phyloP scores from a whole-genome alignment of 37 sponge, comb jelly and placozoan genomes.

The Beroe forskalii region DNA sequence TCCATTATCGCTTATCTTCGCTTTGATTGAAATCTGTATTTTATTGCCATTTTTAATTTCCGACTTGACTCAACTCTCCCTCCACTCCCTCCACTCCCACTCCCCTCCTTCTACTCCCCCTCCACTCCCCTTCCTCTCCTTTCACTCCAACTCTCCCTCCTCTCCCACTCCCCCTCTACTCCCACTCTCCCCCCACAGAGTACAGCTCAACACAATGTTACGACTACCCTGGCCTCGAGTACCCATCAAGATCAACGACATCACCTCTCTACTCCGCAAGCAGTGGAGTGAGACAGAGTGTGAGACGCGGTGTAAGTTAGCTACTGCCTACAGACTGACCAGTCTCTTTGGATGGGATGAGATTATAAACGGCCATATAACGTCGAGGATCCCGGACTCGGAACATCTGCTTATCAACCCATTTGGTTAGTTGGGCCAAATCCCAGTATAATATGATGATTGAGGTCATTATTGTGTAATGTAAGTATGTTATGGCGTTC shows the following conservation, averaged over 20 bases:
- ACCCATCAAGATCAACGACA: conserved; percentile 51
- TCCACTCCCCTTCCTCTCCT: too few relatives aligned
- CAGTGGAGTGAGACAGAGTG: conserved; percentile 12
- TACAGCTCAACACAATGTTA: background rate
- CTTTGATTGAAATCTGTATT: too few relatives aligned
- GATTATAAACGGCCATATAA: conserved; percentile 77
- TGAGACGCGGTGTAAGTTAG: conserved; percentile 76
- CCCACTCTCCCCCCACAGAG: background rate
- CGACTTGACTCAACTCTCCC: too few relatives aligned
- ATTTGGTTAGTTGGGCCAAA: conserved; percentile 69
- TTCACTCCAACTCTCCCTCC: too few relatives aligned
- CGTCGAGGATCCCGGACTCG: conserved; percentile 69
- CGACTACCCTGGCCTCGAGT: conserved; percentile 11
- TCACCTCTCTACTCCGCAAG: background rate
- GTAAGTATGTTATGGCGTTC: too few relatives aligned
- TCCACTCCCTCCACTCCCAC: too few relatives aligned
- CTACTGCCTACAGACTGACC: conserved; percentile 76
- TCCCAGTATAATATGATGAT: too few relatives aligned
- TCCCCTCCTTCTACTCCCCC: too few relatives aligned
- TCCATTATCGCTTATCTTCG: too few relatives aligned
- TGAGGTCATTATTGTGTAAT: too few relatives aligned
- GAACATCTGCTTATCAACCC: conserved; percentile 77
- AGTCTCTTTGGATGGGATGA: conserved; percentile 78
- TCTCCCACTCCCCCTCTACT: too few relatives aligned
- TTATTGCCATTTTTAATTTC: too few relatives aligned